These are phyloP conservation scores for Uropetala carovei DNA, from an alignment of 2,888 invertebrate species.

Conservation along the genomic window DNA sequence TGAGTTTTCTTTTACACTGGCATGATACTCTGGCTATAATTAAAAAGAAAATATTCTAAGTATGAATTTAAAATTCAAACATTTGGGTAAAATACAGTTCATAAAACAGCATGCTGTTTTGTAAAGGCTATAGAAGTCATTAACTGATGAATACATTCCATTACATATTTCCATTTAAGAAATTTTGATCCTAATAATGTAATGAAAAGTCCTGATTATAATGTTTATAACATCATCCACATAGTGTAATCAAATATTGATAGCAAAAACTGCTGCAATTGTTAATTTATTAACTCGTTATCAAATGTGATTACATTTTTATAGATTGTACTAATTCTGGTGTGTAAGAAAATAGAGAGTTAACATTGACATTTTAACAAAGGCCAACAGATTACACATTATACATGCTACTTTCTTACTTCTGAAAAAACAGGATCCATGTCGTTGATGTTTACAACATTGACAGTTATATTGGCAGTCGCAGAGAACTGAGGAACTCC, in stretches of 20 bases:
- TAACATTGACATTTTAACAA: too few relatives aligned
- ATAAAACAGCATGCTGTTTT: not conserved
- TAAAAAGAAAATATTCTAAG: slow-evolving; percentile 26
- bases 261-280: too few relatives aligned
- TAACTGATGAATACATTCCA: slow-evolving; percentile 49
- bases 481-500: slow-evolving; percentile 91
- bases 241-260: too few relatives aligned
- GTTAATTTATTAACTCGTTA: too few relatives aligned
- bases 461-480: slow-evolving; percentile 86
- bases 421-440: slow-evolving; percentile 88
- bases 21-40: slow-evolving; percentile 79
- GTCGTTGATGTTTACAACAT: slow-evolving; percentile 90
- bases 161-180: not conserved
- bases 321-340: too few relatives aligned
- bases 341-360: too few relatives aligned
- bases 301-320: too few relatives aligned
- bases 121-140: not conserved
- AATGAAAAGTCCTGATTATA: too few relatives aligned
- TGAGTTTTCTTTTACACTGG: slow-evolving; percentile 86
- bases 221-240: too few relatives aligned
- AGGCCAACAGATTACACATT: too few relatives aligned
- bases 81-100: not conserved
- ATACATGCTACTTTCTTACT: slow-evolving; percentile 71
- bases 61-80: not conserved
- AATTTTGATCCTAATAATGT: not conserved